Base-by-base conservation (phyloP, 30 jellyfish, hydroid and myxozoan genomes). In the Chironex yamaguchii region DNA sequence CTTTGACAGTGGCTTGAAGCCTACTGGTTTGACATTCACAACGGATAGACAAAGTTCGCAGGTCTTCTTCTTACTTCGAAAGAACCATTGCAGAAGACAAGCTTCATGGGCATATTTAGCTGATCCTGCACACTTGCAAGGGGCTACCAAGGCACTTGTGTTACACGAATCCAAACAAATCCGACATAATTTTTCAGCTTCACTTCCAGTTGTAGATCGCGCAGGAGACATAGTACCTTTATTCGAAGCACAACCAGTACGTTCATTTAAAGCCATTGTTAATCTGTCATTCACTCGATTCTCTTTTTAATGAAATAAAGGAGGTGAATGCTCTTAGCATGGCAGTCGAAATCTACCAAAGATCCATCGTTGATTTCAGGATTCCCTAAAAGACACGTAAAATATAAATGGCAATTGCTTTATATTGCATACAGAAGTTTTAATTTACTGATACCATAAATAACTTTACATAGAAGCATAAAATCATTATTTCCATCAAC, bases 51-150 rank as follows among this genome's bases (percentile, higher is more conserved):
- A 94, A 29, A 94, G 70, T 50, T 94, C 99, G 69, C 99, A 94
- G 3, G 86, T 69, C 62, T 91, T 78, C 36, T 91, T 69, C 30
- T 96, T 70, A 30, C 97, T 90, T 48, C 77, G 70, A 68, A 89
- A 84, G 53, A 86, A 94, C 99, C 99, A 94, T 31, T 89, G 90
- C 89, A 94, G 69, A 51, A 89, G 73, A 66, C 99, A 94, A 49
- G 85, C 54, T 36, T 94, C 99, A 70, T 94, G 99, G 3, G 97
- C 99, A 64, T 72, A 94, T 73, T 76, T 71, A 0, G 99, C 94
- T 0, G 99, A 87, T 23, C 99, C 99, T 1, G 99, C 49, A 67
- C 99, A 94, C 29, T 84, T 88, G 81, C 99, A 94, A 11, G 99
- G 99, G 4, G 99, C 85, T 36, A 94, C 89, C 52, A 94, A 72